phyloP scores from a whole-genome alignment of 2,888 invertebrate species.

The Operophtera brumata region DNA sequence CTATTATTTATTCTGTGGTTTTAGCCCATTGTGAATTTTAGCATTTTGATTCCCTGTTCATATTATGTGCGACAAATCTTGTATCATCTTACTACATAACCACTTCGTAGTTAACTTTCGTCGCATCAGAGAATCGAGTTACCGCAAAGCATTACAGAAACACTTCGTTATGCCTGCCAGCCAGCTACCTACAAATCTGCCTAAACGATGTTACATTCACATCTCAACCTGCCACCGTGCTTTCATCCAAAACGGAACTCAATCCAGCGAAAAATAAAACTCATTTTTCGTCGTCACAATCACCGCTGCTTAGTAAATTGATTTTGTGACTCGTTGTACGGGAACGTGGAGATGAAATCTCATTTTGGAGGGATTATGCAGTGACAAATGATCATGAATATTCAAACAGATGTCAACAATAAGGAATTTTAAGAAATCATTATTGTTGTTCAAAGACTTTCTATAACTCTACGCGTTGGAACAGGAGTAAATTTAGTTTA shows the following conservation, averaged over 20 bases:
- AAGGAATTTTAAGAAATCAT: too few species aligned
- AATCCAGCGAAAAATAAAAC: slow-evolving; percentile 15
- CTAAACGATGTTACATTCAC: slow-evolving; percentile 31
- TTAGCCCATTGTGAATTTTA: too few species aligned
- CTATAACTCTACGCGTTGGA: too few species aligned
- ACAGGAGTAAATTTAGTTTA: too few species aligned
- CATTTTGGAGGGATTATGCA: slow-evolving; percentile 12
- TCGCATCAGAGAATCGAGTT: slow-evolving; percentile 14
- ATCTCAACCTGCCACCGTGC: slow-evolving; percentile 14
- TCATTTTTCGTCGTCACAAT: slow-evolving; percentile 16
- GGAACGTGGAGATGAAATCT: slow-evolving; percentile 18
- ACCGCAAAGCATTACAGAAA: slow-evolving; percentile 27
- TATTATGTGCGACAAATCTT: too few species aligned
- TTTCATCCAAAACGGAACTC: slow-evolving; percentile 16
- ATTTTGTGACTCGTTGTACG: slow-evolving; percentile 22
- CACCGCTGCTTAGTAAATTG: slow-evolving; percentile 22
- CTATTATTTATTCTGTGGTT: too few species aligned
- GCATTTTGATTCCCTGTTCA: too few species aligned
- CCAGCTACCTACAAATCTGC: slow-evolving; percentile 42
- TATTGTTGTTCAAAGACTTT: too few species aligned
- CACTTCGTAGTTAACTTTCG: background rate
- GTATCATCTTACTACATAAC: too few species aligned
- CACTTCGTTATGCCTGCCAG: slow-evolving; percentile 31
- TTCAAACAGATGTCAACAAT: too few species aligned
- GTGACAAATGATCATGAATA: background rate